Evolutionary conservation across 2,797 vertebrate genomes (phyloP).

Genomic region (Sebastes steindachneri): DNA sequence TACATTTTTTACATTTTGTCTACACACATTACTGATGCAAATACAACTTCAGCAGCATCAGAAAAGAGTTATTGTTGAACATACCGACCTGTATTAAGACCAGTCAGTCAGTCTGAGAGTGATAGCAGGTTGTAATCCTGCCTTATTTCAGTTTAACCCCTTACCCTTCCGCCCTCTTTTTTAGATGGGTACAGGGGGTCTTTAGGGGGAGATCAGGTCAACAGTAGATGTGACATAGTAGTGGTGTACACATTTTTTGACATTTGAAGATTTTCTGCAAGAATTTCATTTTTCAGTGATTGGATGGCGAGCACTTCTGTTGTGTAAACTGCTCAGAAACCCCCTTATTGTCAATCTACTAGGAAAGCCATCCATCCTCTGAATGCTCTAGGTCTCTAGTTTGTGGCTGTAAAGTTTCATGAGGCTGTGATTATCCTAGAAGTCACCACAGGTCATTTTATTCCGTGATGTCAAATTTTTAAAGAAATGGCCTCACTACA

Average conservation of each 20-base stretch:
- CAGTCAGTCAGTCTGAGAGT: background rate
- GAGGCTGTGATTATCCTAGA: too few relatives aligned
- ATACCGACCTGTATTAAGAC: background rate
- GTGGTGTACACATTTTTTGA: background rate
- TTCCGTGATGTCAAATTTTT: too few relatives aligned
- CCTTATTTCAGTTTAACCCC: background rate
- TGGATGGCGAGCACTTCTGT: too few relatives aligned
- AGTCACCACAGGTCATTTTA: too few relatives aligned
- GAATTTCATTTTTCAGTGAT: too few relatives aligned
- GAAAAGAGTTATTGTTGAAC: background rate
- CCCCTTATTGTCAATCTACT: too few relatives aligned
- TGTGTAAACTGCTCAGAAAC: too few relatives aligned
- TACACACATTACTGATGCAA: background rate
- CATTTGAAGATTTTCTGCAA: too few relatives aligned
- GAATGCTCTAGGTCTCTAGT: too few relatives aligned
- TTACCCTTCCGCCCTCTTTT: background rate
- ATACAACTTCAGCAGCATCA: background rate
- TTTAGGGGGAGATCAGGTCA: background rate
- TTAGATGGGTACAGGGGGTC: rapidly evolving
- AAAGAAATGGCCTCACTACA: too few relatives aligned
- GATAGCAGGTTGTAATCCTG: background rate
- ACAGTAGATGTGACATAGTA: background rate
- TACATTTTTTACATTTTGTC: background rate
- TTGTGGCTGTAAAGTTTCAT: too few relatives aligned
- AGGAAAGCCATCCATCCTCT: too few relatives aligned